Evolutionary conservation across 2,888 invertebrate species (phyloP).

Genomic region (Tetranychus piercei): DNA sequence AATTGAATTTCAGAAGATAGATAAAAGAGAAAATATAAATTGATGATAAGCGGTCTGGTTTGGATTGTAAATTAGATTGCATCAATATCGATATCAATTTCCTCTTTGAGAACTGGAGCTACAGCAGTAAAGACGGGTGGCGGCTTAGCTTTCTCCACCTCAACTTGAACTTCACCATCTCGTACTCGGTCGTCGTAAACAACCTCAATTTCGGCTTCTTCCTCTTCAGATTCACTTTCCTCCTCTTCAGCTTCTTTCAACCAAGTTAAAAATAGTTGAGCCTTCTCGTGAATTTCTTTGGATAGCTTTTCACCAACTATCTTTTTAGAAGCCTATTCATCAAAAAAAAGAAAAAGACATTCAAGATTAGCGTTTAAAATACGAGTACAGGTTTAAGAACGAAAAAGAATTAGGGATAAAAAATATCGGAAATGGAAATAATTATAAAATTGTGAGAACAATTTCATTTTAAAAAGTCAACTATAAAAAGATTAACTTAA

Average conservation of each 20-base stretch:
- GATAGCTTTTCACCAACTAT: constrained; percentile 76
- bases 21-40: neutral
- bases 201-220: constrained; percentile 54
- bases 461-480: too few relatives aligned
- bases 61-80: constrained; percentile 9
- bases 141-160: constrained; percentile 5
- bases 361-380: neutral
- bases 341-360: neutral
- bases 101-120: neutral
- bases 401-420: neutral
- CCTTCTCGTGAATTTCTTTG: constrained; percentile 74
- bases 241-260: constrained; percentile 82
- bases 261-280: constrained; percentile 88
- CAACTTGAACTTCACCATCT: constrained; percentile 47
- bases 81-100: constrained; percentile 13
- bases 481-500: too few relatives aligned
- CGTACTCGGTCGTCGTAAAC: constrained; percentile 74
- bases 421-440: neutral
- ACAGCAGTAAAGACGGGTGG: too few relatives aligned
- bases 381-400: too few relatives aligned
- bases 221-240: constrained; percentile 50
- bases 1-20: neutral
- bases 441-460: neutral
- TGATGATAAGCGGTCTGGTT: neutral
- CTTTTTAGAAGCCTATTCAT: constrained; percentile 44